Conservation (phyloP, 2,888 invertebrate genomes). For the Chesias legatella region DNA sequence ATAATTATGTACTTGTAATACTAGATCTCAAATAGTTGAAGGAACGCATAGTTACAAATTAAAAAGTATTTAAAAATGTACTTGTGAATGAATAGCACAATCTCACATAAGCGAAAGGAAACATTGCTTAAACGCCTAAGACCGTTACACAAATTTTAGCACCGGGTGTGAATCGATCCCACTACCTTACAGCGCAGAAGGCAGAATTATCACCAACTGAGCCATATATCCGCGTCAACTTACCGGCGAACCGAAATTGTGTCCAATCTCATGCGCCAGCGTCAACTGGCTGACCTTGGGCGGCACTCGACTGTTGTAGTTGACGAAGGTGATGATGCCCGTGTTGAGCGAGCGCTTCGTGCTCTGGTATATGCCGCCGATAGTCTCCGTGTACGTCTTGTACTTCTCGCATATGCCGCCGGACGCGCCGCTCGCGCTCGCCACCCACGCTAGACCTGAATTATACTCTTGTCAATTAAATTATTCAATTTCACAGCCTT, state of each 20-base stretch:
- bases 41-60: too few species aligned
- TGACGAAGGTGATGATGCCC: constrained; percentile 99
- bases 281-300: constrained; percentile 98
- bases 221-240: too few species aligned
- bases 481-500: background rate
- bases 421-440: constrained; percentile 97
- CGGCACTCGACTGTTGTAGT: constrained; percentile 98
- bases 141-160: too few species aligned
- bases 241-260: constrained; percentile 99
- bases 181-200: too few species aligned
- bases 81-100: too few species aligned
- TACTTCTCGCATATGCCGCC: constrained; percentile 99
- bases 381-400: constrained; percentile 97
- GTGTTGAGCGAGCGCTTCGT: constrained; percentile 97
- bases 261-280: constrained; percentile 98
- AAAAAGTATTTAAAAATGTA: too few species aligned
- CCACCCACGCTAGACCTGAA: constrained; percentile 98
- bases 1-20: too few species aligned
- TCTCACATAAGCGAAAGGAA: too few species aligned
- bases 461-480: background rate
- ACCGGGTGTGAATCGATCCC: too few species aligned
- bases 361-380: constrained; percentile 95
- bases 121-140: too few species aligned
- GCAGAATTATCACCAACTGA: too few species aligned
- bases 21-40: too few species aligned